phyloP scores from a whole-genome alignment of 2,113 vertebrate species.

The Hydrolagus affinis region DNA sequence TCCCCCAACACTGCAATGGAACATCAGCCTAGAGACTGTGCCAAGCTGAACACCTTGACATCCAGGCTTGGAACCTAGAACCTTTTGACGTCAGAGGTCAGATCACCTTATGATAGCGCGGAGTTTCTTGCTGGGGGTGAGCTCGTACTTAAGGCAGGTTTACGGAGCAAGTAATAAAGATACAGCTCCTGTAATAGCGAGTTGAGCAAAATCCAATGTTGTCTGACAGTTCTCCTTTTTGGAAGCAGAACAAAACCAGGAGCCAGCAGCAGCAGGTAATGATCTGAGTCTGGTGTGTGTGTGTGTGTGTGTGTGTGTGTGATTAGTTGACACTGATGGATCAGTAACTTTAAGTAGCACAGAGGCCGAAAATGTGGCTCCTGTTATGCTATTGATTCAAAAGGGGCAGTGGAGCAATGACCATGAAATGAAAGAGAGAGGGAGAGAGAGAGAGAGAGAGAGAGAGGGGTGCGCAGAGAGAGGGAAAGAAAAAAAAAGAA shows the following conservation, averaged over 20 bases:
- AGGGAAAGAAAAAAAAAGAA: not conserved
- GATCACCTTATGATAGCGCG: no score
- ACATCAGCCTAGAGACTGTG: no score
- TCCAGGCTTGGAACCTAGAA: no score
- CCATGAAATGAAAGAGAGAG: not conserved
- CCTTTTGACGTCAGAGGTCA: no score
- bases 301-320: no score
- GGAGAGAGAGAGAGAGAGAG: no score
- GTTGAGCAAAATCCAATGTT: not conserved
- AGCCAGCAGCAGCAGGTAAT: not conserved
- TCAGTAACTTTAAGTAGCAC: not conserved
- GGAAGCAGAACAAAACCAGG: not conserved
- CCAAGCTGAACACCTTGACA: no score
- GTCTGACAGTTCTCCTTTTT: not conserved
- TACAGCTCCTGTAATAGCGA: not conserved
- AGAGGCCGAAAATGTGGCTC: not conserved
- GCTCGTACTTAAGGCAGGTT: not conserved
- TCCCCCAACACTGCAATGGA: no score
- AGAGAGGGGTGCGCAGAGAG: no score
- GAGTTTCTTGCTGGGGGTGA: no score
- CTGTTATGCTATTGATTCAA: not conserved
- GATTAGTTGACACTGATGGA: not conserved
- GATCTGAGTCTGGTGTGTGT: not conserved
- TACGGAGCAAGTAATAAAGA: not conserved
- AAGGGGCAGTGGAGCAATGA: not conserved